phyloP scores from a whole-genome alignment of 2,888 invertebrate genomes.

The Nemotelus nigrinus region DNA sequence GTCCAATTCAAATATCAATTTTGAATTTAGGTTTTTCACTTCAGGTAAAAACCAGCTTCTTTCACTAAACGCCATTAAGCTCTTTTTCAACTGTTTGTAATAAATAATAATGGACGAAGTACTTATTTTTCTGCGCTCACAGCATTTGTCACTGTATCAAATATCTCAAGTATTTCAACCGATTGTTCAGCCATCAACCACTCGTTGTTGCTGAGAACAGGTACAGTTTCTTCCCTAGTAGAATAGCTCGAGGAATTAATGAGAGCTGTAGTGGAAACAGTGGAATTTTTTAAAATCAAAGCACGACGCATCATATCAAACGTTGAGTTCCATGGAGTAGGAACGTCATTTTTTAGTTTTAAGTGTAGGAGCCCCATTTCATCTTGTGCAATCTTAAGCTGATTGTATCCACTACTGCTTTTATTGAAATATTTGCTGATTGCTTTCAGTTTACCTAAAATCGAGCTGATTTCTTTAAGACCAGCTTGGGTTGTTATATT shows the following conservation, averaged over 20 bases:
- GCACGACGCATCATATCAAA: slow-evolving; percentile 7
- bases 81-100: not conserved
- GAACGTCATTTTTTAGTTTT: slow-evolving; percentile 31
- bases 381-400: slow-evolving; percentile 16
- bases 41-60: not conserved
- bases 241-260: not conserved
- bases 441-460: slow-evolving; percentile 24
- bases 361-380: slow-evolving; percentile 14
- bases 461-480: slow-evolving; percentile 7
- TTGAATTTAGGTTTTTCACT: not conserved
- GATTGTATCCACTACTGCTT: slow-evolving; percentile 2
- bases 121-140: slow-evolving; percentile 11
- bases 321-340: slow-evolving; percentile 28
- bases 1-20: not conserved
- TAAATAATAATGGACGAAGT: not conserved
- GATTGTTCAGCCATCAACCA: slow-evolving; percentile 6
- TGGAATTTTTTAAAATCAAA: slow-evolving; percentile 7
- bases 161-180: slow-evolving; percentile 7
- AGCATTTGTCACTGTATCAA: slow-evolving; percentile 5
- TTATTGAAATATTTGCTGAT: slow-evolving; percentile 24
- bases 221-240: too few relatives aligned
- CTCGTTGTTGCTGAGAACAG: too few relatives aligned
- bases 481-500: slow-evolving; percentile 13
- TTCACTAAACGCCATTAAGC: not conserved
- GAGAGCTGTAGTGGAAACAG: slow-evolving; percentile 13